Conservation (phyloP, 1,140 invertebrate species). For the Pentalonia nigronervosa region DNA sequence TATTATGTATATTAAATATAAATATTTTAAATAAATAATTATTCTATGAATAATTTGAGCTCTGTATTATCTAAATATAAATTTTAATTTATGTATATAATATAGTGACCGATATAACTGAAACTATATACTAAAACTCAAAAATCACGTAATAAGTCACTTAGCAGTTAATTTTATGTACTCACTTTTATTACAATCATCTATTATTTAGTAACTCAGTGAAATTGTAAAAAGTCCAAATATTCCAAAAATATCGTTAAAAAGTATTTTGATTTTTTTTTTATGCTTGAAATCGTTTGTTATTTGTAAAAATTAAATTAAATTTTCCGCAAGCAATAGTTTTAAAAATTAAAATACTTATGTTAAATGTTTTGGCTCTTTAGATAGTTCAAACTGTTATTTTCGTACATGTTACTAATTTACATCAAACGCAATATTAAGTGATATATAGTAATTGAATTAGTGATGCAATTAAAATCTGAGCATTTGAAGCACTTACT, state of each 20-base stretch:
- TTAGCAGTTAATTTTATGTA: neutral
- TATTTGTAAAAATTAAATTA: neutral
- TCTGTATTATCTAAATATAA: no score
- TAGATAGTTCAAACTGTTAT: neutral
- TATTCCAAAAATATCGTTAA: neutral
- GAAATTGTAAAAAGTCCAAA: neutral
- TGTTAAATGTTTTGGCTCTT: neutral
- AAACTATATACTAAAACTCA: neutral
- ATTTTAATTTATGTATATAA: neutral
- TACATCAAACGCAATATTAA: neutral
- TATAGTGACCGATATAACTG: neutral
- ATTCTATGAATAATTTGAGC: no score
- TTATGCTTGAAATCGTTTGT: no score
- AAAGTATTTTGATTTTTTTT: neutral
- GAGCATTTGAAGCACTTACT: neutral
- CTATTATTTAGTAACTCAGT: neutral
- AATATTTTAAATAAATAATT: no score
- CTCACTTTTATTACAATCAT: neutral
- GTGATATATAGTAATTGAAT: neutral
- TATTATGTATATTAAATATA: no score
- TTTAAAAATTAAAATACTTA: neutral
- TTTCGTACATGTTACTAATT: neutral
- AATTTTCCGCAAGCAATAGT: neutral
- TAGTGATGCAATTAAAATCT: neutral
- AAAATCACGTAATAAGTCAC: neutral